Evolutionary conservation across 2,797 vertebrate species (phyloP).

Genomic region (Channallabes apus): DNA sequence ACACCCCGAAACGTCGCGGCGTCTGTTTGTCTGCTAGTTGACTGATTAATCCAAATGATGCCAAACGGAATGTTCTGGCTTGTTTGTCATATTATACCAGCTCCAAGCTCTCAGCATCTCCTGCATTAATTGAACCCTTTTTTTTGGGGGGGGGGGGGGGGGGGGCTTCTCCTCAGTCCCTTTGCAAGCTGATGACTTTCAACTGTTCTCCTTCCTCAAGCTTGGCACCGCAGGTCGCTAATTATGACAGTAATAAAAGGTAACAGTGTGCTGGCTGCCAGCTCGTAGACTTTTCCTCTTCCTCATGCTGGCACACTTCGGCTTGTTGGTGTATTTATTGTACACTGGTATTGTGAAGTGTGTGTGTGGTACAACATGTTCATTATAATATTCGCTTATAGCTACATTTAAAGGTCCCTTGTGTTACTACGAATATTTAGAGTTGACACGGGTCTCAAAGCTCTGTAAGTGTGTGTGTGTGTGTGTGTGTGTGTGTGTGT

Average conservation of each 20-base stretch:
- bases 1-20: slow-evolving; percentile 69
- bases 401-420: too few species aligned
- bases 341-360: not conserved
- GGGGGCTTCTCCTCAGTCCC: slow-evolving; percentile 35
- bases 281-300: slow-evolving; percentile 24
- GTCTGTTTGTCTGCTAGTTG: slow-evolving; percentile 72
- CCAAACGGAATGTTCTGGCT: slow-evolving; percentile 81
- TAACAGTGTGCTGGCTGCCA: slow-evolving; percentile 48
- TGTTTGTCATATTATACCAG: slow-evolving; percentile 75
- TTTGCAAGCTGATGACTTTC: slow-evolving; percentile 49
- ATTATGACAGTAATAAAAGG: slow-evolving; percentile 57
- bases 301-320: not conserved
- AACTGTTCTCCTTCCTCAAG: slow-evolving; percentile 43
- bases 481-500: too few species aligned
- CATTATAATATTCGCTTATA: too few species aligned
- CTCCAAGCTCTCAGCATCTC: slow-evolving; percentile 57
- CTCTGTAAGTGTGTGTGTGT: too few species aligned
- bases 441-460: too few species aligned
- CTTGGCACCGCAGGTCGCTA: slow-evolving; percentile 48
- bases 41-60: slow-evolving; percentile 79
- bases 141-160: not conserved
- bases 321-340: not conserved
- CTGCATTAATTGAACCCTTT: slow-evolving; percentile 48
- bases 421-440: too few species aligned
- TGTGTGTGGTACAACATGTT: not conserved